Evolutionary conservation across 2,797 vertebrate genomes (phyloP).

Genomic region (Manis javanica): DNA sequence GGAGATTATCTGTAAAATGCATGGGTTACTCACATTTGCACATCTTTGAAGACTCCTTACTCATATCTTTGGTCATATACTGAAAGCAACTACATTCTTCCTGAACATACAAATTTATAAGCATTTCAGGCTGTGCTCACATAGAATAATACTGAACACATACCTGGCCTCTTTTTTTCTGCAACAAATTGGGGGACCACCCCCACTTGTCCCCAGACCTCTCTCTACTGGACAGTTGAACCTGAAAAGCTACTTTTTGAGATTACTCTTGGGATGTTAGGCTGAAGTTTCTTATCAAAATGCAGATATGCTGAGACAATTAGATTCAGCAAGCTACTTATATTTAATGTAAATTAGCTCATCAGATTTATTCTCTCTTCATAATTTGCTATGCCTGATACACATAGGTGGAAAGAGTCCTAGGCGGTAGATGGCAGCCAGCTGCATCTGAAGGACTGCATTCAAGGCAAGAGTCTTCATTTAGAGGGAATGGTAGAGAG

Average conservation of each 20-base stretch:
- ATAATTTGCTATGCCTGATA: background rate
- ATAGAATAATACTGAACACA: background rate
- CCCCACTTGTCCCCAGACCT: background rate
- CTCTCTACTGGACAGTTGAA: background rate
- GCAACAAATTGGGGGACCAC: background rate
- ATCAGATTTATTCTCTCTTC: background rate
- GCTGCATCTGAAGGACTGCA: background rate
- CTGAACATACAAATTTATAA: background rate
- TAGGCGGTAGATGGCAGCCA: background rate
- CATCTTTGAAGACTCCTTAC: background rate
- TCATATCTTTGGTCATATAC: background rate
- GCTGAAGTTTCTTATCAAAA: background rate
- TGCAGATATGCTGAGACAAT: background rate
- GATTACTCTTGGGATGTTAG: background rate
- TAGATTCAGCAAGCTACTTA: background rate
- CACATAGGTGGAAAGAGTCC: background rate
- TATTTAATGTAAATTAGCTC: background rate
- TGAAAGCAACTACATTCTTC: background rate
- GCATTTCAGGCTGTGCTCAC: background rate
- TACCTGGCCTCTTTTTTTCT: background rate
- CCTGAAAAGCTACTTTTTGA: background rate
- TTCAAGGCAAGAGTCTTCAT: background rate
- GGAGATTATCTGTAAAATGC: background rate
- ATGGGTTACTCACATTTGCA: background rate
- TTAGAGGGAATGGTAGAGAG: background rate